Evolutionary conservation across 2,888 invertebrate species (phyloP).

Genomic region (Pristionchus exspectatus): DNA sequence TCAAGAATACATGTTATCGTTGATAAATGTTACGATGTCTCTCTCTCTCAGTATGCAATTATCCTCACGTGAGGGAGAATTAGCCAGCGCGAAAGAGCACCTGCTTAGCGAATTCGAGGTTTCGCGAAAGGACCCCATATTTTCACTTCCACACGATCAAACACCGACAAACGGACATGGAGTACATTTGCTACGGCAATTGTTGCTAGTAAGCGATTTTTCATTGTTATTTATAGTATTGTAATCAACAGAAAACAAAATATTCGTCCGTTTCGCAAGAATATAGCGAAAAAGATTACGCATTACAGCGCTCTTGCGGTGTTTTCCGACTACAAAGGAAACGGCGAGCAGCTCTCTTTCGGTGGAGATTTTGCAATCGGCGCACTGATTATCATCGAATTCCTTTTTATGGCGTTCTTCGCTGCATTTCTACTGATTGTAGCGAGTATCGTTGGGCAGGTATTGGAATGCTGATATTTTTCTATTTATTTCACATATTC

Average conservation of each 20-base stretch:
- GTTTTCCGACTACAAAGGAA: background rate
- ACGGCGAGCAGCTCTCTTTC: background rate
- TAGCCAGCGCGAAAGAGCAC: slow-evolving; percentile 3
- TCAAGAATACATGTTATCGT: too few relatives aligned
- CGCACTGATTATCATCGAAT: background rate
- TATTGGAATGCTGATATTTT: background rate
- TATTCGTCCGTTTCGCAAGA: too few relatives aligned
- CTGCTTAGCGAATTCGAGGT: background rate
- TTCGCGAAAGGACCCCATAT: background rate
- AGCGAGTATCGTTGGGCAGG: background rate
- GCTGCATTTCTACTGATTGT: background rate
- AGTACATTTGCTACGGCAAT: background rate
- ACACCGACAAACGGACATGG: too few relatives aligned
- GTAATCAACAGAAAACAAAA: too few relatives aligned
- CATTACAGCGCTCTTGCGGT: background rate
- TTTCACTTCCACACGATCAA: background rate
- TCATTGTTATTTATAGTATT: background rate
- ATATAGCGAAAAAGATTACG: background rate
- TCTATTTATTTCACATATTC: background rate
- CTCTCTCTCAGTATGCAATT: background rate
- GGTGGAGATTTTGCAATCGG: background rate
- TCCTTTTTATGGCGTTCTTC: background rate
- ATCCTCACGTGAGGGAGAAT: background rate
- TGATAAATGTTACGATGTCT: background rate
- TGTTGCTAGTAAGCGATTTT: background rate